Evolutionary conservation across 2,113 vertebrate species (phyloP).

Genomic region (Trachemys scripta): DNA sequence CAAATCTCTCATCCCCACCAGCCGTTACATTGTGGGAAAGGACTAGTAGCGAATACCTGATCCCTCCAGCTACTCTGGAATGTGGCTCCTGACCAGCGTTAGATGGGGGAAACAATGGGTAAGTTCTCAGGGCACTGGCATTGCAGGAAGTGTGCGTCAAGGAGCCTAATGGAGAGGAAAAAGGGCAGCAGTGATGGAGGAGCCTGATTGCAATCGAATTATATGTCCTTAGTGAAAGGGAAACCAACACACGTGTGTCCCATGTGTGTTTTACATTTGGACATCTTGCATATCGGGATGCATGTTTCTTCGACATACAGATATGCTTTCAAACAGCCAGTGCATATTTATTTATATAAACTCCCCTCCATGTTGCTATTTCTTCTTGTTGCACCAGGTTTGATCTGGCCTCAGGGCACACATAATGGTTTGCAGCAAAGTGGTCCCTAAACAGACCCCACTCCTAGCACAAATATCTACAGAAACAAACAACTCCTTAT

Average conservation of each 20-base stretch:
- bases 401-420: constrained; percentile 69
- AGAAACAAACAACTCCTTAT: constrained; percentile 73
- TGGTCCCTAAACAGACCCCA: constrained; percentile 67
- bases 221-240: background rate
- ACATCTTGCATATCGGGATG: constrained; percentile 26
- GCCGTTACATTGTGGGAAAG: constrained; percentile 37
- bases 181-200: background rate
- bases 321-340: constrained; percentile 54
- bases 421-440: constrained; percentile 65
- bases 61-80: background rate
- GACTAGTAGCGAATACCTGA: constrained; percentile 8
- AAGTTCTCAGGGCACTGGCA: background rate
- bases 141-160: background rate
- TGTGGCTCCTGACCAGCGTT: background rate
- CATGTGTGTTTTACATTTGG: constrained; percentile 40
- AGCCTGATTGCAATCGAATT: background rate
- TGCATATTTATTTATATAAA: constrained; percentile 61
- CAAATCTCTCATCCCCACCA: constrained; percentile 49
- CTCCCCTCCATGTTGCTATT: constrained; percentile 63
- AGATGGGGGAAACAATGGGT: background rate
- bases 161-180: background rate
- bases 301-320: constrained; percentile 21
- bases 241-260: background rate
- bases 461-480: constrained; percentile 62
- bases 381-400: constrained; percentile 62